Base-by-base conservation (phyloP, 2,888 invertebrate genomes). In the Schrankia costaestrigalis region DNA sequence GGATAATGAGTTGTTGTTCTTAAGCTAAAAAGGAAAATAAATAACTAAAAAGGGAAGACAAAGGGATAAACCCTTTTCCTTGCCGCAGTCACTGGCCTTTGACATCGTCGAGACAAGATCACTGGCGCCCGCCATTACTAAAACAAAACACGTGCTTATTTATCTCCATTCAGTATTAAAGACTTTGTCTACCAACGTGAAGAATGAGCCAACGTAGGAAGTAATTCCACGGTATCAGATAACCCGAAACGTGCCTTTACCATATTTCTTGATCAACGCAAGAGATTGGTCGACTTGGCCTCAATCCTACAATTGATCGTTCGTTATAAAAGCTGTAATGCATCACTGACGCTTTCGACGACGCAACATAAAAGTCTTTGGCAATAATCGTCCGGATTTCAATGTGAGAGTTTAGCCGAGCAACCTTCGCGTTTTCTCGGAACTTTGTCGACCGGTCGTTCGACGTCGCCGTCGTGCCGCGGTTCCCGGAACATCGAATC, bases 391-490 rank as follows among this genome's bases (percentile, higher is more conserved):
- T 68, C 70, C 41, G 56, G 57, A 70, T 76, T n/a, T 72, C 71
- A 65, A 71, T 69, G 70, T 67, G 69, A 73, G 71, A 72, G 64
- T 24, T 73, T 63, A 67, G 71, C 72, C 52, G 64, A 62, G 60
- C 78, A 81, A 78, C 81, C 80, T 81, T 80, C 81, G 64, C 67
- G 64, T 66, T 64, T 84, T 84, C 84, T 49, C 41, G 72, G 84
- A 85, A 82, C 57, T 49, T 53, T 51, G 64, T 46, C 71, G 77
- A 77, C 76, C 79, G 78, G 77, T 78, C 57, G 55, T 55, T 67
- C 59, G 37, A 33, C 51, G 62, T 61, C 62, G 56, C 38, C 45
- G 63, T 39, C 54, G 57, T 51, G 61, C 54, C 48, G 61, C 61
- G 62, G 49, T 82, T 82, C 80, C 71, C 59, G 61, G 80, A 80